Evolutionary conservation across 2,888 invertebrate species (phyloP).

Genomic region (Tanypteryx hageni): DNA sequence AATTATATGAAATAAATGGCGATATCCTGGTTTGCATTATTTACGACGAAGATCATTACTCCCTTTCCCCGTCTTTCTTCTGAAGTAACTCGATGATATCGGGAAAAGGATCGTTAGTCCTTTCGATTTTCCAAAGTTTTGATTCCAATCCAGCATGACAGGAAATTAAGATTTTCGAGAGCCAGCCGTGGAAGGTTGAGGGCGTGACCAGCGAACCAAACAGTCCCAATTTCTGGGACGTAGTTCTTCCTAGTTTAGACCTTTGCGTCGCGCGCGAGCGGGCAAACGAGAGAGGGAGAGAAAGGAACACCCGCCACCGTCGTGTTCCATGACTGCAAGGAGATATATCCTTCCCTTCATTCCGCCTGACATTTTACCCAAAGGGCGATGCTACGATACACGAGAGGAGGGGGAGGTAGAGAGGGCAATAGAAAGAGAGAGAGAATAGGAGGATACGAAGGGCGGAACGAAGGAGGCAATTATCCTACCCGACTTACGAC

Average conservation of each 20-base stretch:
- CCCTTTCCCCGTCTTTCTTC: too few relatives aligned
- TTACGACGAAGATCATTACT: too few relatives aligned
- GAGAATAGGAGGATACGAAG: not conserved
- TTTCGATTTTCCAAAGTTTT: too few relatives aligned
- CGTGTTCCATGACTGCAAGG: constrained; percentile 18
- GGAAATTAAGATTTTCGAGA: too few relatives aligned
- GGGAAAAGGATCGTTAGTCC: too few relatives aligned
- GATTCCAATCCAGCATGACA: too few relatives aligned
- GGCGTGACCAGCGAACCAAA: too few relatives aligned
- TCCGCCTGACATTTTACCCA: not conserved
- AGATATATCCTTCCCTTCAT: not conserved
- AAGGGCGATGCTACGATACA: not conserved
- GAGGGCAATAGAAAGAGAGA: not conserved
- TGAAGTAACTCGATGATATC: too few relatives aligned
- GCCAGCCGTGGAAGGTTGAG: too few relatives aligned
- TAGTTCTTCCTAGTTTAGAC: not conserved
- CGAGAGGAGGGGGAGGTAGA: not conserved
- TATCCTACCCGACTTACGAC: too few relatives aligned
- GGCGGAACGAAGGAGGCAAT: not conserved
- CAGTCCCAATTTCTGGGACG: not conserved
- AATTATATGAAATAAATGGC: too few relatives aligned
- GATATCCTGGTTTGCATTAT: too few relatives aligned
- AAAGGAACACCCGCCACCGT: not conserved
- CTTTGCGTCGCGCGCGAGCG: not conserved
- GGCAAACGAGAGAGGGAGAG: not conserved